Evolutionary conservation across 1,140 invertebrate genomes (phyloP).

Genomic region (Lanistes nyassanus): DNA sequence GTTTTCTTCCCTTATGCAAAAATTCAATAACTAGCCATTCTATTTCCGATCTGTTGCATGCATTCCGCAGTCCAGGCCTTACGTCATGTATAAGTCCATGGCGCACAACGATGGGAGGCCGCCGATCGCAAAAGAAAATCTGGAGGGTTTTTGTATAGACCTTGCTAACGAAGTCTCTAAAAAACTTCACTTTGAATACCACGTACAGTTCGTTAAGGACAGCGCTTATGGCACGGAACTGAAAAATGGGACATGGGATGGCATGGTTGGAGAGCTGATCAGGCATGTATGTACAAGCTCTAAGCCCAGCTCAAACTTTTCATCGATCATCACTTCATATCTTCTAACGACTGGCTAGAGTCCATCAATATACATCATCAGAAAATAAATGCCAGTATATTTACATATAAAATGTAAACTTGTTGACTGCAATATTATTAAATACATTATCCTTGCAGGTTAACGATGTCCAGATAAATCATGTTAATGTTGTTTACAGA

Average conservation of each 20-base stretch:
- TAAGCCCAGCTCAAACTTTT: not conserved
- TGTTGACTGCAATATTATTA: no score
- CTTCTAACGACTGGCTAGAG: no score
- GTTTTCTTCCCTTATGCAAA: not conserved
- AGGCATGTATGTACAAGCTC: conserved; percentile 30
- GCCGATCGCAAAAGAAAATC: conserved; percentile 25
- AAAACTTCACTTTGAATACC: conserved; percentile 78
- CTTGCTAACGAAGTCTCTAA: conserved; percentile 71
- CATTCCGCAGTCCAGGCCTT: conserved; percentile 32
- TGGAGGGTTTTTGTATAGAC: conserved; percentile 90
- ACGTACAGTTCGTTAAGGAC: conserved; percentile 51
- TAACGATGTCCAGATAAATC: no score
- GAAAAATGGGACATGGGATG: conserved; percentile 91
- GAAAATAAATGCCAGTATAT: no score
- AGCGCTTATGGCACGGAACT: conserved; percentile 60
- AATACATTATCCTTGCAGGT: no score
- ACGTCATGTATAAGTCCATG: conserved; percentile 31
- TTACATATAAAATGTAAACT: no score
- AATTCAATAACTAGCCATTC: not conserved
- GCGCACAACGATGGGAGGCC: conserved; percentile 27
- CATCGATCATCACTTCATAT: not conserved
- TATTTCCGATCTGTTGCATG: not conserved
- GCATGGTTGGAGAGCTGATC: conserved; percentile 91
- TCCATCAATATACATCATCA: no score
- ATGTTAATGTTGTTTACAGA: no score